Base-by-base conservation (phyloP, 2,113 vertebrate genomes). In the Xiphorhynchus elegans region DNA sequence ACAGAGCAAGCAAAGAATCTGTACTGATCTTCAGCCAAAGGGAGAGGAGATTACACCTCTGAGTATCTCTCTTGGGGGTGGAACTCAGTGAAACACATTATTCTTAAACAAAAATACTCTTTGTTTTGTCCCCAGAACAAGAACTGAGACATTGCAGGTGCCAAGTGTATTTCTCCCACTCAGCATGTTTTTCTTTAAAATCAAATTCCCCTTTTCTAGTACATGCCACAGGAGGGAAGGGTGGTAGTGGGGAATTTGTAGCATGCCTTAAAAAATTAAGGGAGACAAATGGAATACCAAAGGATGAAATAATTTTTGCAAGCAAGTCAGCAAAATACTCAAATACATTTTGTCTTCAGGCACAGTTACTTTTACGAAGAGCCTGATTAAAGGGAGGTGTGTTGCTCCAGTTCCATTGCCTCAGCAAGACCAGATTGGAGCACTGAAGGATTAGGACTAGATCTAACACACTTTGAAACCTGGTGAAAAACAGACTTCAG, bases 391-490 rank as follows among this genome's bases (percentile, higher is more conserved):
- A 50, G 9, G 24, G 17, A 74, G 23, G 11, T 28, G 17, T 4
- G 1, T 55, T 74, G 18, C 39, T 75, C 37, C 35, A 35, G 12
- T 53, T 84, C 55, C 58, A 60, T 13, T 55, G 52, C 17, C 33
- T 53, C 60, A 62, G 42, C 0, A 6, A 73, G 46, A 58, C 5
- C 0, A 0, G 44, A 49, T 7, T 53, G 31, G 16, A 74, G 50
- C 1, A 1, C 19, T 52, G 73, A 84, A 81, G 46, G 42, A 37
- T 53, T 58, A 84, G 52, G 39, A 82, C 10, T 23, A 50, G 16
- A 55, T 13, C 39, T 59, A 50, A 75, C 4, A 16, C 5, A 12
- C 56, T 70, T 75, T 55, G 39, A 79, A 78, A 78, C 11, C 18
- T 67, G 47, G 25, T 75, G 35, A 85, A 78, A 90, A 85, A 4